Conservation (phyloP, 2,797 vertebrate species). For the Xyrichtys novacula region DNA sequence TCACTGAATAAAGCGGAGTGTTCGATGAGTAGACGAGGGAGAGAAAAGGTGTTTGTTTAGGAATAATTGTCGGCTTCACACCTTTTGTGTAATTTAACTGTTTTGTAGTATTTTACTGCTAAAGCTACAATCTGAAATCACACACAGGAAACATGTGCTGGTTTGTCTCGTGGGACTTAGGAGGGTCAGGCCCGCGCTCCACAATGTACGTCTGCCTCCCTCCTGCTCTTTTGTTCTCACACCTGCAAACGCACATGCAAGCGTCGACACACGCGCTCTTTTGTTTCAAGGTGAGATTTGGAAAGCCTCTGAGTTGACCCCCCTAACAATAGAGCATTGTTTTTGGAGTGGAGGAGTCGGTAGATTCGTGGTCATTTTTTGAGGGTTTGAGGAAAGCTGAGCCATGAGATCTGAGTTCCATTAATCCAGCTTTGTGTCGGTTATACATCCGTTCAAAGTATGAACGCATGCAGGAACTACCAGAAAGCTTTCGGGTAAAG, state of each 20-base stretch:
- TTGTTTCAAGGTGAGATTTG: conserved; percentile 62
- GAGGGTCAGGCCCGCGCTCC: conserved; percentile 38
- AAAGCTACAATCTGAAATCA: conserved; percentile 42
- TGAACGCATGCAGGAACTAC: conserved; percentile 13
- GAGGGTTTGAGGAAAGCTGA: conserved; percentile 47
- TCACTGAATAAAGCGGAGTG: not conserved
- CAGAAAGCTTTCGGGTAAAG: conserved; percentile 26
- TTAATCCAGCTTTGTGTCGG: conserved; percentile 38
- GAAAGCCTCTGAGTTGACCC: conserved; percentile 44
- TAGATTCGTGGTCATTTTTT: conserved; percentile 31
- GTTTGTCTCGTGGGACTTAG: conserved; percentile 1
- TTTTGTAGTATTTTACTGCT: conserved; percentile 15
- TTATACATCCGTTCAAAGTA: conserved; percentile 36
- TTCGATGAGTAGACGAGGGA: not conserved
- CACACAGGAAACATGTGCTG: conserved; percentile 58
- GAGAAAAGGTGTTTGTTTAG: not conserved
- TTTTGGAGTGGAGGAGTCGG: conserved; percentile 42
- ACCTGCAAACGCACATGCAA: conserved; percentile 52
- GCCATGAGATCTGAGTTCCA: conserved; percentile 41
- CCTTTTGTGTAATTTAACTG: conserved; percentile 30
- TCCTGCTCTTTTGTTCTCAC: conserved; percentile 66
- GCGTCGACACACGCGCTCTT: conserved; percentile 29
- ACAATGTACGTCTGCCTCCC: conserved; percentile 41
- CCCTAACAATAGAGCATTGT: conserved; percentile 76
- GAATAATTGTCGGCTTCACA: conserved; percentile 9